Conservation (phyloP, 2,797 vertebrate species). For the Amphiprion clarkii region DNA sequence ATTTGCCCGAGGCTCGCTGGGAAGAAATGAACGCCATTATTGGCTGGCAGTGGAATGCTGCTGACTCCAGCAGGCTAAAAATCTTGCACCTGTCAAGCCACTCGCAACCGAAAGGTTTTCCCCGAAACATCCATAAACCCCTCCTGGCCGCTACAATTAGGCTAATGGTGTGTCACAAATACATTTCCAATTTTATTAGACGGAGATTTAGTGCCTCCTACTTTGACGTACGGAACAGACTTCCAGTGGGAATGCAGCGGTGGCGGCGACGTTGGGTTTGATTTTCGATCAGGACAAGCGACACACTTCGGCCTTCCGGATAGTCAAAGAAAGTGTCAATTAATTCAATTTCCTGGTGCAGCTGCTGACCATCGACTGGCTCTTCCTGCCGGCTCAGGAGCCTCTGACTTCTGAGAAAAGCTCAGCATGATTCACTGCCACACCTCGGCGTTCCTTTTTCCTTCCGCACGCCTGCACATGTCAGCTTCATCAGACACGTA, state of each 20-base stretch:
- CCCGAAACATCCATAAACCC: constrained; percentile 30
- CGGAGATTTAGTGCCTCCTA: constrained; percentile 30
- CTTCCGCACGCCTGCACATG: constrained; percentile 64
- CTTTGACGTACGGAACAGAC: constrained; percentile 4
- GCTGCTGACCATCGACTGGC: constrained; percentile 48
- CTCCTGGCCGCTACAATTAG: constrained; percentile 52
- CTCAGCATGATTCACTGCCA: constrained; percentile 60
- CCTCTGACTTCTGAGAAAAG: constrained; percentile 64
- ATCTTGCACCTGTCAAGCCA: constrained; percentile 51
- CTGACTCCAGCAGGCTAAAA: constrained; percentile 57
- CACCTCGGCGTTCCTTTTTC: constrained; percentile 36
- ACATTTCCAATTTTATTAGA: constrained; percentile 45
- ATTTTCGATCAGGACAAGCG: constrained; percentile 45
- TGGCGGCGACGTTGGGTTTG: not conserved
- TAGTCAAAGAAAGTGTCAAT: constrained; percentile 36
- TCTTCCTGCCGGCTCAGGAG: constrained; percentile 36
- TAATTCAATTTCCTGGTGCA: constrained; percentile 58
- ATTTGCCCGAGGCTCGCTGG: constrained; percentile 30
- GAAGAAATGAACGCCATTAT: constrained; percentile 32
- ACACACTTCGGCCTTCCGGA: constrained; percentile 30
- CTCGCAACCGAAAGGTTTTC: constrained; percentile 24
- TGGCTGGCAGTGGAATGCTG: constrained; percentile 36
- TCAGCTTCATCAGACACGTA: constrained; percentile 54
- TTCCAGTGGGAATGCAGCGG: not conserved
- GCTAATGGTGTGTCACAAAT: constrained; percentile 52